Conservation (phyloP, 2,888 invertebrate species). For the Agapetus fuscipes region DNA sequence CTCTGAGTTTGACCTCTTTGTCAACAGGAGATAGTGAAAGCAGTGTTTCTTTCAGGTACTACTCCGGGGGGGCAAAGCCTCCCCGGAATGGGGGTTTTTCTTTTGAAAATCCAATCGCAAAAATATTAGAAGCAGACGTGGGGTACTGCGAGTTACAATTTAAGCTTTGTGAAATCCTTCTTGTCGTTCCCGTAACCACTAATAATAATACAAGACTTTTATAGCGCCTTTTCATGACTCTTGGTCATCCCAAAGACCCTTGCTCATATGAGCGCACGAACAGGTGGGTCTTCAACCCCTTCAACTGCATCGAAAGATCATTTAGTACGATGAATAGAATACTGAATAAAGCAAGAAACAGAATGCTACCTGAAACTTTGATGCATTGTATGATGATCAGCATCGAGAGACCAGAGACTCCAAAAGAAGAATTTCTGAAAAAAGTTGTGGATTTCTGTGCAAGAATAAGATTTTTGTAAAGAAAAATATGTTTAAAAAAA, state of each 20-base stretch:
- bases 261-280: no score
- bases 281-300: no score
- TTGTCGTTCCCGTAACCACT: not conserved
- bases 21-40: no score
- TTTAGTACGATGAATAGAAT: conserved; percentile 1
- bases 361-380: conserved; percentile 2
- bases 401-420: conserved; percentile 2
- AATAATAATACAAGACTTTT: no score
- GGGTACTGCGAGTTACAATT: not conserved
- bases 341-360: not conserved
- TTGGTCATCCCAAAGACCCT: no score
- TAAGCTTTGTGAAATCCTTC: not conserved
- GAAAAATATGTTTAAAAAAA: no score
- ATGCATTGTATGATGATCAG: conserved; percentile 1
- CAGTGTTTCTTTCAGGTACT: no score
- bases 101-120: no score
- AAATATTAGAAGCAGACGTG: conserved; percentile 1
- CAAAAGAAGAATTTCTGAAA: conserved; percentile 1
- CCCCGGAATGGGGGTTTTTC: no score
- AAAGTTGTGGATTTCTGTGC: not conserved
- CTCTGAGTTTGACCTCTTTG: no score
- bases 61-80: no score
- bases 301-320: not conserved
- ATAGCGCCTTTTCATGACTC: no score
- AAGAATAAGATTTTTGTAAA: conserved; percentile 1